Conservation (phyloP, 2,888 invertebrate species). For the Drosophila picticornis region DNA sequence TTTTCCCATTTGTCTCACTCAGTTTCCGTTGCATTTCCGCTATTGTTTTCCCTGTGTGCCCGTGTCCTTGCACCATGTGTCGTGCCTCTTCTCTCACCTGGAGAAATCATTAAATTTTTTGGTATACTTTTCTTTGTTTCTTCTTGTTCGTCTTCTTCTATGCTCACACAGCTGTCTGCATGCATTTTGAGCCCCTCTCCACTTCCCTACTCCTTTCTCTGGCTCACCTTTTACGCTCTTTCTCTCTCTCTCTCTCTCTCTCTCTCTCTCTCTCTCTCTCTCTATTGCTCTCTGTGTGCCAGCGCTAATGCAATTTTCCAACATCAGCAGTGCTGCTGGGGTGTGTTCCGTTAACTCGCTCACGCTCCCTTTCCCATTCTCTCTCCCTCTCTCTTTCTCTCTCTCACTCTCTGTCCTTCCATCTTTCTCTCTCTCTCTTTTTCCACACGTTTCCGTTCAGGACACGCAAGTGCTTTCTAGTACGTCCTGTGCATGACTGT, state of each 20-base stretch:
- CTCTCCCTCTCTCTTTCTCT: conserved; percentile 24
- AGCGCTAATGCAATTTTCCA: conserved; percentile 48
- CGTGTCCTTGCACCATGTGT: conserved; percentile 47
- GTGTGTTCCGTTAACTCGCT: conserved; percentile 68
- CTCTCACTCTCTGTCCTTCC: conserved; percentile 16
- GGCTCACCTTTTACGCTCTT: conserved; percentile 3
- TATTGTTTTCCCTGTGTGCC: conserved; percentile 34
- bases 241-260: no score
- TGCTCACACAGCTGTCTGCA: conserved; percentile 51
- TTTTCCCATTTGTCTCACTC: conserved; percentile 40
- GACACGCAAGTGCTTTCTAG: conserved; percentile 66
- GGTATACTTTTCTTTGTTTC: conserved; percentile 71
- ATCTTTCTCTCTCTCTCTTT: conserved; percentile 40
- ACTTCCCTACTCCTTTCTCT: conserved; percentile 15
- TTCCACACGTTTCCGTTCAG: conserved; percentile 53
- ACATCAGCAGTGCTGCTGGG: conserved; percentile 39
- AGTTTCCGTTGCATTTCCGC: conserved; percentile 42
- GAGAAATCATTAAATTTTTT: conserved; percentile 82
- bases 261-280: background rate
- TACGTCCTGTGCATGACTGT: conserved; percentile 2
- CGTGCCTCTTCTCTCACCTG: conserved; percentile 57
- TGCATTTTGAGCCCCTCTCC: conserved; percentile 40
- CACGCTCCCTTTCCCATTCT: conserved; percentile 25
- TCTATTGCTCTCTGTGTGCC: conserved; percentile 11
- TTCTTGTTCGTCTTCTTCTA: conserved; percentile 29